A percentile compares a stretch with the other conserved stretches of the same genome.
Evolutionary conservation across 2,888 invertebrate species (phyloP).

Genomic region (Caenorhabditis wallacei): DNA sequence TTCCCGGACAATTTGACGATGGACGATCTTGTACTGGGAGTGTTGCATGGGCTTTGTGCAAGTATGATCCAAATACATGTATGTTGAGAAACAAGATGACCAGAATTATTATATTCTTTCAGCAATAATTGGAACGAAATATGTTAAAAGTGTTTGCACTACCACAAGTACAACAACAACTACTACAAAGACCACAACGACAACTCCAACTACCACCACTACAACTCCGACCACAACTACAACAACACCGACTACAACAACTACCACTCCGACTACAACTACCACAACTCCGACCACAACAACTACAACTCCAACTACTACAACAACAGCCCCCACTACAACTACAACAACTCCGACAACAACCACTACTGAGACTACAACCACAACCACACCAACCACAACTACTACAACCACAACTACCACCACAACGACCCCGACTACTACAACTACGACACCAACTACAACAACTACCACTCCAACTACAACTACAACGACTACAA

Average conservation of each 20-base stretch:
- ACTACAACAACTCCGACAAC: background rate
- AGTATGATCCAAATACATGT: slow-evolving; percentile 44
- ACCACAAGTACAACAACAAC: slow-evolving; percentile 17
- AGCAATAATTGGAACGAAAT: slow-evolving; percentile 29
- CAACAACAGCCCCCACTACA: background rate
- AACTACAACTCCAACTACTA: slow-evolving; percentile 4
- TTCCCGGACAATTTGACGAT: slow-evolving; percentile 28
- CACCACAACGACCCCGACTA: slow-evolving; percentile 15
- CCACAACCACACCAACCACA: slow-evolving; percentile 13
- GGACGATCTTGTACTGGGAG: slow-evolving; percentile 3
- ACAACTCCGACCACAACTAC: slow-evolving; percentile 4
- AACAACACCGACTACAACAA: slow-evolving; percentile 8
- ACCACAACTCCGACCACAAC: background rate
- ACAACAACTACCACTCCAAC: background rate
- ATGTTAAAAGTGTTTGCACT: slow-evolving; percentile 10
- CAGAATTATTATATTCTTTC: background rate
- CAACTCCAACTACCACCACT: slow-evolving; percentile 3
- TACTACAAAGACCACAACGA: background rate
- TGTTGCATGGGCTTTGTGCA: slow-evolving; percentile 37
- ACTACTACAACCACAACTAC: slow-evolving; percentile 16
- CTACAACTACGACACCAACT: background rate
- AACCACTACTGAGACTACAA: background rate
- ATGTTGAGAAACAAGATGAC: background rate
- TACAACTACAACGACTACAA: slow-evolving; percentile 9
- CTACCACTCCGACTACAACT: slow-evolving; percentile 3